Evolutionary conservation across 2,888 invertebrate genomes (phyloP).

Genomic region (Apoda limacodes): DNA sequence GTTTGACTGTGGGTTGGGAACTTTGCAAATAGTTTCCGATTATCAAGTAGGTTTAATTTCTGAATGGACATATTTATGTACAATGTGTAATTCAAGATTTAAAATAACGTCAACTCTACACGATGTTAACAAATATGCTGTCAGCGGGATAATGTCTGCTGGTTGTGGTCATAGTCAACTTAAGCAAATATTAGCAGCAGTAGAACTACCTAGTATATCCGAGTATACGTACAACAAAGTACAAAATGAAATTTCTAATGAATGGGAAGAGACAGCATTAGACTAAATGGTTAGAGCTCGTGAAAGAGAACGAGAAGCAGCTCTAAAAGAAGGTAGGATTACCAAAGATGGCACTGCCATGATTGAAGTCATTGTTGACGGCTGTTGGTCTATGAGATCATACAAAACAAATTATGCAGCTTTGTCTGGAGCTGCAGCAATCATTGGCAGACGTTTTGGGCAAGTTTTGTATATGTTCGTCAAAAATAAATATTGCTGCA

Average conservation of each 20-base stretch:
- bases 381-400: constrained; percentile 18
- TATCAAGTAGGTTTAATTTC: no score
- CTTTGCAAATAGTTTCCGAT: no score
- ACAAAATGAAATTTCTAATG: constrained; percentile 11
- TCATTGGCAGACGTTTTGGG: constrained; percentile 17
- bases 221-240: no score
- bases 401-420: constrained; percentile 18
- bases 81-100: no score
- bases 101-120: no score
- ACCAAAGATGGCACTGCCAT: constrained; percentile 17
- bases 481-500: constrained; percentile 19
- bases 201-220: no score
- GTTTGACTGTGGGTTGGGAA: no score
- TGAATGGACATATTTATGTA: no score
- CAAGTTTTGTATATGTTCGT: constrained; percentile 15
- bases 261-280: constrained; percentile 17
- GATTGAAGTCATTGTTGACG: constrained; percentile 19
- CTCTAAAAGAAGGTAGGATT: constrained; percentile 15
- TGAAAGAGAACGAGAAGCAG: constrained; percentile 16
- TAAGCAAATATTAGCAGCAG: neutral
- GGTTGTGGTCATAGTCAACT: neutral
- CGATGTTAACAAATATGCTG: constrained; percentile 1
- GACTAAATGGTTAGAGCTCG: constrained; percentile 17
- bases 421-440: constrained; percentile 19
- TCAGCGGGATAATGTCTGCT: neutral